Evolutionary conservation across 2,113 vertebrate species (phyloP).

Genomic region (Fulmarus glacialis): DNA sequence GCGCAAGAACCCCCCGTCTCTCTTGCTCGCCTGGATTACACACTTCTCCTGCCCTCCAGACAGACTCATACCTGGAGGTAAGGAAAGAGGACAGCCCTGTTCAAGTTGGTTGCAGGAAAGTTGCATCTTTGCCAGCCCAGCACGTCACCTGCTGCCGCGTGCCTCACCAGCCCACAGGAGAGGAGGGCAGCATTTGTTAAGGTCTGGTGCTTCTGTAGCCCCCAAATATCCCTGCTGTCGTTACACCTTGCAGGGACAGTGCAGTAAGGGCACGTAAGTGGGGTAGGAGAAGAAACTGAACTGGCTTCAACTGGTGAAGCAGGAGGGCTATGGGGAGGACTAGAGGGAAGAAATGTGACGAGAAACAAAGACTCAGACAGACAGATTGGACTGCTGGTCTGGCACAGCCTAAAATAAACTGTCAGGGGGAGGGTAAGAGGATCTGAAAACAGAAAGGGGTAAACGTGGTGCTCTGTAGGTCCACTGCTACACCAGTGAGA

Average conservation of each 20-base stretch:
- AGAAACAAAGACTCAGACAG: neutral
- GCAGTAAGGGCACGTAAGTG: rapidly evolving
- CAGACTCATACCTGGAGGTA: neutral
- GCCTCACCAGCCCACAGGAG: rapidly evolving
- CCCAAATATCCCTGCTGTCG: neutral
- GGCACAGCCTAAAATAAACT: neutral
- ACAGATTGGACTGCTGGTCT: neutral
- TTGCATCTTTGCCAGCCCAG: neutral
- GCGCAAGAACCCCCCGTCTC: neutral
- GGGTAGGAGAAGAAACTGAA: neutral
- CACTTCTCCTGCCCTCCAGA: neutral
- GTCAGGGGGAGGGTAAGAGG: rapidly evolving
- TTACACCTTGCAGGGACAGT: neutral
- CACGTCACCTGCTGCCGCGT: rapidly evolving
- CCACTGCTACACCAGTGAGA: neutral
- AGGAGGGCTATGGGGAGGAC: neutral
- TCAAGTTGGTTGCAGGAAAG: neutral
- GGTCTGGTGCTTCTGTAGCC: neutral
- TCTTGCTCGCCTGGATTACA: neutral
- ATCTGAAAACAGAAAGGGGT: neutral
- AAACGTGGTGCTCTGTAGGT: neutral
- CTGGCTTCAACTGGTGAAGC: neutral
- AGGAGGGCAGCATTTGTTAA: neutral
- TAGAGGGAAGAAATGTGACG: neutral
- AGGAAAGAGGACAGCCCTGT: neutral